These are phyloP conservation scores for Otis tarda DNA, from an alignment of 2,113 vertebrate genomes.

Conservation along the genomic window DNA sequence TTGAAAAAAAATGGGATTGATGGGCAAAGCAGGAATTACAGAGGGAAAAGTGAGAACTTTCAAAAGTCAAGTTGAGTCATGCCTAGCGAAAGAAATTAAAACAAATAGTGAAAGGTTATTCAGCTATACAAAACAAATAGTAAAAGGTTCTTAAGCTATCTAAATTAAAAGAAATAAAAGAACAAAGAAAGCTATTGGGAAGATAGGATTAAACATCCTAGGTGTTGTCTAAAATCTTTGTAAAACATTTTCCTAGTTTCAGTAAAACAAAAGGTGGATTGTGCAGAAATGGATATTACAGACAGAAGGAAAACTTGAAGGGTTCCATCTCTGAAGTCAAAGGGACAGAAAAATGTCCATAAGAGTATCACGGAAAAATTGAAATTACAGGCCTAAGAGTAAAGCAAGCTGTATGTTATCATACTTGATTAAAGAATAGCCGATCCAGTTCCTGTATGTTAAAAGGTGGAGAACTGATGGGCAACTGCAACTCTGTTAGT, in stretches of 20 bases:
- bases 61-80: conserved; percentile 32
- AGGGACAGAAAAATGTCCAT: neutral
- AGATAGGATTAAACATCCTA: neutral
- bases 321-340: neutral
- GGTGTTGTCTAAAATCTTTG: neutral
- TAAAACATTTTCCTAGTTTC: neutral
- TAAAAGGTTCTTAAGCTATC: conserved; percentile 25
- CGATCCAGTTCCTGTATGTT: neutral
- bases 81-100: conserved; percentile 43
- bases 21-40: neutral
- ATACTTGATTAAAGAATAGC: neutral
- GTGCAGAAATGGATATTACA: neutral
- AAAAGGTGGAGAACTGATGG: neutral
- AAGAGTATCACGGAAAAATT: neutral
- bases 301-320: neutral
- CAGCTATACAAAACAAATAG: conserved; percentile 44
- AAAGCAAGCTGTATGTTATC: neutral
- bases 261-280: neutral
- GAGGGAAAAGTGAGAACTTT: neutral
- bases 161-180: conserved; percentile 27
- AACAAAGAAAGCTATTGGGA: neutral
- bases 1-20: neutral
- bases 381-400: neutral
- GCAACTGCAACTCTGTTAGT: neutral
- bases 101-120: conserved; percentile 63